These are phyloP conservation scores for Allacma fusca DNA, from an alignment of 2,888 invertebrate species.

Conservation along the genomic window DNA sequence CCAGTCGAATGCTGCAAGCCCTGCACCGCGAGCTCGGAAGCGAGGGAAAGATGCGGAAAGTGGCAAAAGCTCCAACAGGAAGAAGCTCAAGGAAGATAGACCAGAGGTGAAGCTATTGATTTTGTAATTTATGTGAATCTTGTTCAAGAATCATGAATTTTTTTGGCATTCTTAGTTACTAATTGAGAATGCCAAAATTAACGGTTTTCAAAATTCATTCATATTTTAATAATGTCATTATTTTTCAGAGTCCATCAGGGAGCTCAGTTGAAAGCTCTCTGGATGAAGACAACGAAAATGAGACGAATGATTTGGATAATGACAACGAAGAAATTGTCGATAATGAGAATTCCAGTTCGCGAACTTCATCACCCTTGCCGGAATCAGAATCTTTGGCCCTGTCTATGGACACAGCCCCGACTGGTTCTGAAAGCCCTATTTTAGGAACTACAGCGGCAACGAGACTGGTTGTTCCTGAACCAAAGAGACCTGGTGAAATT, in stretches of 20 bases:
- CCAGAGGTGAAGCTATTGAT: too few relatives aligned
- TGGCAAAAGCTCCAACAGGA: slow-evolving; percentile 69
- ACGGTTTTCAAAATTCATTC: too few relatives aligned
- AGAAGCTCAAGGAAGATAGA: slow-evolving; percentile 70
- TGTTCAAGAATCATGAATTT: too few relatives aligned
- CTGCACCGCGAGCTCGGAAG: slow-evolving; percentile 59
- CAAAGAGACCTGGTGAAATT: slow-evolving; percentile 53
- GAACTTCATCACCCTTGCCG: slow-evolving; percentile 60
- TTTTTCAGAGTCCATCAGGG: slow-evolving; percentile 76
- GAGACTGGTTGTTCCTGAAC: slow-evolving; percentile 54
- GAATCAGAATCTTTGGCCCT: slow-evolving; percentile 49
- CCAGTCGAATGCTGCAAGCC: slow-evolving; percentile 61
- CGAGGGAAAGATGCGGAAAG: slow-evolving; percentile 66
- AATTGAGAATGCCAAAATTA: background rate
- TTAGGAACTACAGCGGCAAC: slow-evolving; percentile 49
- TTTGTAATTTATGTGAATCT: too few relatives aligned
- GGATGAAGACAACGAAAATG: slow-evolving; percentile 71
- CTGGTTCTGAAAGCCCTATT: slow-evolving; percentile 41
- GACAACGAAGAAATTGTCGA: slow-evolving; percentile 59
- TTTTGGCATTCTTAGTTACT: background rate
- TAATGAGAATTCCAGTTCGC: slow-evolving; percentile 61
- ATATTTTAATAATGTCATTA: too few relatives aligned
- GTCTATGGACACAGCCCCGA: slow-evolving; percentile 20
- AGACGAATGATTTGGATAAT: slow-evolving; percentile 57
- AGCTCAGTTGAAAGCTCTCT: slow-evolving; percentile 85